Conservation (phyloP, 2,888 invertebrate species). For the Diarsia mendica region DNA sequence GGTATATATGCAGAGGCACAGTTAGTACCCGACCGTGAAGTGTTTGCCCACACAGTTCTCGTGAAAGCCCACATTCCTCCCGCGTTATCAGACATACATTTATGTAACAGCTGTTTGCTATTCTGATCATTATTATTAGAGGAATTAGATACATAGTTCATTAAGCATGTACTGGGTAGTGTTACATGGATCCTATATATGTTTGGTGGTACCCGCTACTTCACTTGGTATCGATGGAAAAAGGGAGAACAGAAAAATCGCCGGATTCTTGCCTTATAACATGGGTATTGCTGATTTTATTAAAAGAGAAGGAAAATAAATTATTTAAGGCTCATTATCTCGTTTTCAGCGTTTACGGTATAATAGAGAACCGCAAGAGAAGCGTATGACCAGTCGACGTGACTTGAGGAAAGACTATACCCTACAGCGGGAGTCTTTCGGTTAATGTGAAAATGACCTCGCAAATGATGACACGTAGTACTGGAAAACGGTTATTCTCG, state of each 20-base stretch:
- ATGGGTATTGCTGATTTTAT: neutral
- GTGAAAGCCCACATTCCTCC: conserved; percentile 65
- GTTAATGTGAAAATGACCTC: neutral
- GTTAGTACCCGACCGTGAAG: conserved; percentile 60
- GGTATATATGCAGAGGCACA: conserved; percentile 37
- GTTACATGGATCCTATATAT: conserved; percentile 26
- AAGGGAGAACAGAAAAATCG: neutral
- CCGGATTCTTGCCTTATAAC: neutral
- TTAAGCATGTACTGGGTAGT: conserved; percentile 50
- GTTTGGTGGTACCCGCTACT: neutral
- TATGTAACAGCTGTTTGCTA: conserved; percentile 63
- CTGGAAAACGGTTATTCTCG: neutral
- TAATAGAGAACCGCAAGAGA: neutral
- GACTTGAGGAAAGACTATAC: too few relatives aligned
- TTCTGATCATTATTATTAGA: conserved; percentile 67
- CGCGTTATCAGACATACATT: conserved; percentile 58
- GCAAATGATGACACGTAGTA: neutral
- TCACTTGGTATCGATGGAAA: neutral
- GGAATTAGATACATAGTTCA: conserved; percentile 65
- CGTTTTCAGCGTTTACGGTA: neutral
- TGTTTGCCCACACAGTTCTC: conserved; percentile 61
- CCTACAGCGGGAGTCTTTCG: neutral
- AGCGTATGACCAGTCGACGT: neutral
- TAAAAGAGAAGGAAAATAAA: neutral
- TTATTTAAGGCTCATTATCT: too few relatives aligned